A percentile compares a stretch with the other conserved stretches of the same genome.
These are phyloP conservation scores for Tubulanus polymorphus DNA, from an alignment of 2,888 invertebrate genomes.

Conservation along the genomic window DNA sequence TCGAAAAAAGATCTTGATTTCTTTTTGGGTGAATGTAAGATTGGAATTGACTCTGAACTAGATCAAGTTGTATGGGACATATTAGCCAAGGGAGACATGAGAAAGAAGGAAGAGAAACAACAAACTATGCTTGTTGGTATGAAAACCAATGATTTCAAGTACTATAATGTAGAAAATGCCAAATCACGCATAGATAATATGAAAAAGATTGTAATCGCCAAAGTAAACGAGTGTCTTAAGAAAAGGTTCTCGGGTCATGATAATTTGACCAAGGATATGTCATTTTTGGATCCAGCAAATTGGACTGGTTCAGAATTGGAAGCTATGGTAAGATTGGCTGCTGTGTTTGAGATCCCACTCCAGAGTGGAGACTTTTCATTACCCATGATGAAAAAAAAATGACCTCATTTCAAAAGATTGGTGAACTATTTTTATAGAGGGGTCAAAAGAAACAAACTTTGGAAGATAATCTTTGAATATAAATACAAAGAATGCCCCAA, in stretches of 20 bases:
- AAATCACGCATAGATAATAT: too few relatives aligned
- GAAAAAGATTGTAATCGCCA: background rate
- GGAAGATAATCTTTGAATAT: background rate
- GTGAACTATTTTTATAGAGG: background rate
- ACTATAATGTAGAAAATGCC: too few relatives aligned
- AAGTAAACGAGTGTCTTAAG: background rate
- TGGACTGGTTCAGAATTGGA: background rate
- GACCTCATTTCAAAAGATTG: background rate
- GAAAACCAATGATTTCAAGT: too few relatives aligned
- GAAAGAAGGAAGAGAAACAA: too few relatives aligned
- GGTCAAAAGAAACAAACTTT: background rate
- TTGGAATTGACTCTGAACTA: background rate
- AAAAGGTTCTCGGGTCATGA: background rate
- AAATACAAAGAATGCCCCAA: background rate
- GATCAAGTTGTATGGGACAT: background rate
- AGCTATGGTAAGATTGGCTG: background rate
- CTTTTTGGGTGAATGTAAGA: background rate
- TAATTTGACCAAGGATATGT: background rate
- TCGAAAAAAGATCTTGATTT: background rate
- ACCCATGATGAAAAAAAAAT: background rate
- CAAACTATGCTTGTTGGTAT: too few relatives aligned
- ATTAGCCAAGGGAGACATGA: background rate
- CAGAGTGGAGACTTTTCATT: background rate
- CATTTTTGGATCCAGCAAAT: background rate
- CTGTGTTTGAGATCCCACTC: background rate